Base-by-base conservation (phyloP, 2,888 invertebrate species). In the Polyommatus icarus region DNA sequence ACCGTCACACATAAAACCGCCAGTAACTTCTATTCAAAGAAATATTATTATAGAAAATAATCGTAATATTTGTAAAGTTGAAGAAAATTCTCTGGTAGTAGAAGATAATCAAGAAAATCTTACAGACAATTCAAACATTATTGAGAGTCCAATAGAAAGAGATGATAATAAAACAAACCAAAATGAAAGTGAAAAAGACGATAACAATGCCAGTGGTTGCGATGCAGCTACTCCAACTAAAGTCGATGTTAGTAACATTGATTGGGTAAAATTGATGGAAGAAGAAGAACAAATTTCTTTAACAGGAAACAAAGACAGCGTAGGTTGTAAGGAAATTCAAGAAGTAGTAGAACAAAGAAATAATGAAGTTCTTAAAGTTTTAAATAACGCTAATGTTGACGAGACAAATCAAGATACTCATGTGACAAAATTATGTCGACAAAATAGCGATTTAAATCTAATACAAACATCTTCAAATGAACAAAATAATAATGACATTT, bases 251-350 rank as follows among this genome's bases (percentile, higher is more conserved):
- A 85, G 88, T 72, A 87, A 89, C 40, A 84, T 91, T 79, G 92
- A 94, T 81, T 94, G 93, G 93, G 93, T 93, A 81, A 86, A 88
- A 57, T 84, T 94, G 81, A 87, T 93, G 81, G 91, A 89, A 80
- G 92, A 91, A 84, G 91, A 94, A 84, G 90, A 92, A 84, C 85
- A 83, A 57, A 80, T 86, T 78, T 79, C 85, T 15, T 86, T 88
- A 76, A 84, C 84, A 15, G 83, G 82, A 77, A 78, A 82, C 36
- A 81, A 84, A 71, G 78, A 82, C 32, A 29, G 15, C 46, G 77
- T 79, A 75, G 80, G 80, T 24, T 71, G 77, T 46, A 79, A 81
- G 75, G 81, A 82, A 76, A 54, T 80, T 32, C 82, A 86, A 83
- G 86, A 89, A 79, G 81, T 90, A 24, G 92, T 92, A 3, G 90